These are phyloP conservation scores for Zaprionus obscuricornis DNA, from an alignment of 2,888 invertebrate genomes.

Conservation along the genomic window DNA sequence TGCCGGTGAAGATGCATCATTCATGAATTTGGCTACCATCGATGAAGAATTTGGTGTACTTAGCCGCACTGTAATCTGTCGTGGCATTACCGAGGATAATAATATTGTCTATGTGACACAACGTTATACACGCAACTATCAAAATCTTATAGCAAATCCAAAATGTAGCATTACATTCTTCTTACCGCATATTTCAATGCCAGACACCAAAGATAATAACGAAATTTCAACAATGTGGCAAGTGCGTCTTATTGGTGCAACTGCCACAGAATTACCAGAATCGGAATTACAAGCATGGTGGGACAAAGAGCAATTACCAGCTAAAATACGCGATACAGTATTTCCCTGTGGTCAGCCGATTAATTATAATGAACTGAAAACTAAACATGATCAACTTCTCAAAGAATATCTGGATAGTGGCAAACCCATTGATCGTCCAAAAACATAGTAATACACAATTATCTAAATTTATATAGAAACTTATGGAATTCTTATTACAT, in stretches of 20 bases:
- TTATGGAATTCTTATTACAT: background rate
- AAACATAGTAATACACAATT: slow-evolving; percentile 77
- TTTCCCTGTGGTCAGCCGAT: slow-evolving; percentile 78
- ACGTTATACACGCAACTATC: slow-evolving; percentile 75
- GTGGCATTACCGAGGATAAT: slow-evolving; percentile 69
- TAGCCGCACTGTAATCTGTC: slow-evolving; percentile 78
- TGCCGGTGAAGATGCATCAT: slow-evolving; percentile 5
- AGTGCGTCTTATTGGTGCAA: slow-evolving; percentile 77
- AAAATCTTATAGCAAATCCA: slow-evolving; percentile 70
- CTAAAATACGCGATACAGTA: slow-evolving; percentile 76
- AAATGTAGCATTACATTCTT: slow-evolving; percentile 70
- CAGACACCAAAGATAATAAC: background rate
- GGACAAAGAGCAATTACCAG: slow-evolving; percentile 68
- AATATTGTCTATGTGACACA: slow-evolving; percentile 77
- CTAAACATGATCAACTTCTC: slow-evolving; percentile 64
- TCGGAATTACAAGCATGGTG: slow-evolving; percentile 63
- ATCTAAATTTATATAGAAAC: background rate
- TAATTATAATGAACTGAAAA: slow-evolving; percentile 51
- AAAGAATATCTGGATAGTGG: slow-evolving; percentile 40
- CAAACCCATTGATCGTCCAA: slow-evolving; percentile 58
- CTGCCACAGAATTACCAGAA: slow-evolving; percentile 68
- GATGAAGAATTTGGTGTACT: slow-evolving; percentile 78
- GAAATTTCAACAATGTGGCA: slow-evolving; percentile 67
- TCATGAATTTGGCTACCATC: slow-evolving; percentile 80
- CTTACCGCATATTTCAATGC: slow-evolving; percentile 37